Evolutionary conservation across 2,113 vertebrate species (phyloP).

Genomic region (Petrocephalus microphthalmus): DNA sequence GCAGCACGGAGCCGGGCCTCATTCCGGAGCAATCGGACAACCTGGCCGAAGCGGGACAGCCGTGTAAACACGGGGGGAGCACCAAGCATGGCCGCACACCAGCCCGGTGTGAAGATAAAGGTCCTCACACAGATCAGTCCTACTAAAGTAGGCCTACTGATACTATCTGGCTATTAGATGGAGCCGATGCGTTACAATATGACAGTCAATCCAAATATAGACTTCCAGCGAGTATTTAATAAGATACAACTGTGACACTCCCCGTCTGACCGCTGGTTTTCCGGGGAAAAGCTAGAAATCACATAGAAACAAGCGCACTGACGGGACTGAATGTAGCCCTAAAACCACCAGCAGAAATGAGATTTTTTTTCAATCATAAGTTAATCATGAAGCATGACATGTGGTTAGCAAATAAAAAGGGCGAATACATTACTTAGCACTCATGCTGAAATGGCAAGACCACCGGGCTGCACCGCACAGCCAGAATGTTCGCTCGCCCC

Average conservation of each 20-base stretch:
- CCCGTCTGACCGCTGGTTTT: background rate
- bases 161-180: background rate
- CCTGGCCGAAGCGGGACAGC: constrained; percentile 26
- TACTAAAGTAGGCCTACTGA: background rate
- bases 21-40: constrained; percentile 61
- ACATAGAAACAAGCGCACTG: background rate
- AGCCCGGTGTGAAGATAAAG: background rate
- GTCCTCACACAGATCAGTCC: too few species aligned
- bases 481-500: background rate
- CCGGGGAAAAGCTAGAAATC: background rate
- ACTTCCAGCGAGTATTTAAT: background rate
- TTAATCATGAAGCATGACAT: constrained; percentile 9
- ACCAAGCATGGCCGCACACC: background rate
- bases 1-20: constrained; percentile 60
- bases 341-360: background rate
- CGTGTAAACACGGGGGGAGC: background rate
- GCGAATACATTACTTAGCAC: background rate
- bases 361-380: background rate
- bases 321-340: background rate
- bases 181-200: too few species aligned
- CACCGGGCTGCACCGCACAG: background rate
- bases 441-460: background rate
- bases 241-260: background rate
- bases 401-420: background rate
- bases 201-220: background rate